Evolutionary conservation across 2,797 vertebrate species (phyloP), one percentile per base, ranked within the genome.

Genomic region (Tolypeutes matacus): DNA sequence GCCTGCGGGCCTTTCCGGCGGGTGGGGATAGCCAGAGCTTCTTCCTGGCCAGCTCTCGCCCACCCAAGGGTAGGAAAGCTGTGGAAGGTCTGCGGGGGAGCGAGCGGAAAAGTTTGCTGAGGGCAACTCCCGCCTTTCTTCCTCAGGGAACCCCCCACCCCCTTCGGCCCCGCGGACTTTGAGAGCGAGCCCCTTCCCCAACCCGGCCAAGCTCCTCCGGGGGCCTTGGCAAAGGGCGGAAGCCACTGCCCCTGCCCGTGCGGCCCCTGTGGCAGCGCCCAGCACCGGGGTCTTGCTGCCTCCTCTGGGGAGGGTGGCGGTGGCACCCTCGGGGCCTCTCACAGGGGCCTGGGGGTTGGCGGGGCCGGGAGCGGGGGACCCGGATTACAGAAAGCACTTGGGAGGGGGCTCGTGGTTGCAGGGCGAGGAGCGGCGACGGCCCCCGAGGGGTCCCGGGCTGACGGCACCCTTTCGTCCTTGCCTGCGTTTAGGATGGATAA

Each of bases 401-500:
- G 7, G 18, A 77, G 21, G 42, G 27, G 49, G 34, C 46, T 65
- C 12, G 13, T 6, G 70, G 82, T 70, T 70, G 76, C n/a, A 6
- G 36, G 56, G 27, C 0, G 4, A n/a, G 56, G 39, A 56, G 23
- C 31, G 5, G 53, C 34, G 5, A 23, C 31, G 17, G 42, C 53
- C 7, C 14, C 14, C 0, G 1, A 13, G n/a, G n/a, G 31, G 2
- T 14, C 12, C 10, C 2, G 27, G 70, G 31, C 93, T 96, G 83
- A 95, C 65, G 2, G 13, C 7, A 21, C 53, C 58, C 29, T 17
- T 70, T 46, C 53, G 13, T 58, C 58, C 18, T 49, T 53, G 76
- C 80, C 46, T 89, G 1, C 92, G 20, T 73, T 62, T 91, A 99
- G 99, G 98, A 99, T 99, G 99, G 99, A 99, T 95, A 98, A 98